Evolutionary conservation across 2,888 invertebrate species (phyloP), one percentile per base, ranked within the genome.

Genomic region (Aspidapion aeneum): DNA sequence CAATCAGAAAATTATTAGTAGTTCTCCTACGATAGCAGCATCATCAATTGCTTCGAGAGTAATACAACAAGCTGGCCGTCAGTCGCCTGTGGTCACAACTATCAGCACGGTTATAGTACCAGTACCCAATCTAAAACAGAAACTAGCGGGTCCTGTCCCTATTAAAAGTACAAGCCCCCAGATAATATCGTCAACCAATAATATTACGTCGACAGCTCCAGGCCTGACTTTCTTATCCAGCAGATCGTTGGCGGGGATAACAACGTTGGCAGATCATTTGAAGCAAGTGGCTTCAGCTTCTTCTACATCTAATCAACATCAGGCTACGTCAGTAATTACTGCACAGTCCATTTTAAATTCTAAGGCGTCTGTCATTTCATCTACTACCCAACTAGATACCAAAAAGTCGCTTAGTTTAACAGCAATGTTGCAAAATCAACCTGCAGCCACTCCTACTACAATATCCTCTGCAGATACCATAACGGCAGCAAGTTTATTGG

Each of bases 371-470:
- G 59, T 64, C 2, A 64, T 67, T 17, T 65, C 66, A 35, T 62
- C 69, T 19, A 55, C 63, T 19, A 61, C 22, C 18, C 64, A 57
- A 50, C 71, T 67, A 12, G 63, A 63, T 17, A 60, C 66, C 50
- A 78, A 78, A 68, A 68, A 74, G 12, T 77, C 79, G 0, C 71
- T 78, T 58, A 79, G 79, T 55, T 68, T 81, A 59, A 80, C 80
- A n/a, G 80, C 79, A n/a, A 80, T 81, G 80, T 69, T 81, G 35
- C 80, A 81, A 65, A 80, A 80, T 5, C 81, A 81, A 71, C 80
- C 81, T 19, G 80, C 80, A 1, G 80, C 80, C 22, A 78, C 73
- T 18, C 72, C 78, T 9, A 75, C 77, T 7, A 75, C 79, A 1
- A 80, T 79, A 74, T 75, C 78, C 9, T 75, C 78, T 2, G 77